Evolutionary conservation across 2,113 vertebrate species (phyloP).

Genomic region (Cheilinus undulatus): DNA sequence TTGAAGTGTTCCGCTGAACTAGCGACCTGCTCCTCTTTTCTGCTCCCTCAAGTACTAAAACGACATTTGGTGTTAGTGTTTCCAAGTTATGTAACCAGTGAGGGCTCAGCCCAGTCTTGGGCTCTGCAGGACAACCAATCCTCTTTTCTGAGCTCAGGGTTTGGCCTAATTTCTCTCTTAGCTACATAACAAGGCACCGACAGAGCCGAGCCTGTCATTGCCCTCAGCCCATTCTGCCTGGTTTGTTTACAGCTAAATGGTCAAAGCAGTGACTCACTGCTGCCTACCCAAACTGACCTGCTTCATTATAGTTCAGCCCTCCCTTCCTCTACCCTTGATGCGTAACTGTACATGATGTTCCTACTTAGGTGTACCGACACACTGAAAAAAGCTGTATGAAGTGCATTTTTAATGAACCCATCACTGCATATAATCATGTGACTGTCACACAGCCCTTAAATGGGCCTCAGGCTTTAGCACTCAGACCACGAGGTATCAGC

Average conservation of each 20-base stretch:
- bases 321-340: slow-evolving; percentile 10
- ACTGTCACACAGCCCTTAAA: slow-evolving; percentile 42
- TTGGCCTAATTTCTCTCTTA: slow-evolving; percentile 74
- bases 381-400: not conserved
- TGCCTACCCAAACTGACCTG: slow-evolving; percentile 22
- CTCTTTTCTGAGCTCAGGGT: slow-evolving; percentile 64
- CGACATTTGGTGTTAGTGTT: slow-evolving; percentile 39
- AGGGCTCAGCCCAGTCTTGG: slow-evolving; percentile 34
- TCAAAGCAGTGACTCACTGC: slow-evolving; percentile 62
- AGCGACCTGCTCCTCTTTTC: slow-evolving; percentile 28
- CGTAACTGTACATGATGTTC: slow-evolving; percentile 39
- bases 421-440: slow-evolving; percentile 56
- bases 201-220: slow-evolving; percentile 19
- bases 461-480: slow-evolving; percentile 9
- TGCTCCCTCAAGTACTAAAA: slow-evolving; percentile 28
- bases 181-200: slow-evolving; percentile 59
- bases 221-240: slow-evolving; percentile 28
- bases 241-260: slow-evolving; percentile 35
- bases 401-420: not conserved
- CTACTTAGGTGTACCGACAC: not conserved
- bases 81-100: slow-evolving; percentile 63
- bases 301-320: slow-evolving; percentile 21
- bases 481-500: slow-evolving; percentile 62
- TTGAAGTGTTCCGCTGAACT: slow-evolving; percentile 47
- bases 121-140: slow-evolving; percentile 62